These are phyloP conservation scores for Megalurothrips usitatus DNA, from an alignment of 2,888 invertebrate species.

Conservation along the genomic window DNA sequence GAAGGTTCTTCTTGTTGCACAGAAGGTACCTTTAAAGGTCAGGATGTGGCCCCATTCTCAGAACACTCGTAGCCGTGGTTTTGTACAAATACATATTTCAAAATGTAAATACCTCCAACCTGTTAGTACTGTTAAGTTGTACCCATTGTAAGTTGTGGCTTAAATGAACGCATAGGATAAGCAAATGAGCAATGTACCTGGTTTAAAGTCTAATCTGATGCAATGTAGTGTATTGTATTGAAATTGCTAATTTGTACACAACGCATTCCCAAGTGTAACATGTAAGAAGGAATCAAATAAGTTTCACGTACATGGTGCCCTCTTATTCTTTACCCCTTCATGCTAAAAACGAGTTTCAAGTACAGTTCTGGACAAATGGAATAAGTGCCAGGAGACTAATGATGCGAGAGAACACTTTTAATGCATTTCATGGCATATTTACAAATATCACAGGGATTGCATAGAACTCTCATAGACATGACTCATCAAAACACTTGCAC, in stretches of 20 bases:
- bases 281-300: conserved; percentile 22
- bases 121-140: neutral
- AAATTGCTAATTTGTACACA: conserved; percentile 2
- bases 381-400: neutral
- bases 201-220: conserved; percentile 23
- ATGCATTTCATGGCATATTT: neutral
- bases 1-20: neutral
- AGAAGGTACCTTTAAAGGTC: neutral
- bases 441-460: neutral
- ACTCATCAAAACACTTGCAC: no score
- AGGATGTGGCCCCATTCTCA: neutral
- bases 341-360: neutral
- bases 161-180: conserved; percentile 3
- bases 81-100: neutral
- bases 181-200: conserved; percentile 24
- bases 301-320: neutral
- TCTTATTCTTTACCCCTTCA: neutral
- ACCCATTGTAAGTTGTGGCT: conserved; percentile 22
- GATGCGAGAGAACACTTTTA: neutral
- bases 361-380: neutral
- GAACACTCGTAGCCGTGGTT: neutral
- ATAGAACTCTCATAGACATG: neutral
- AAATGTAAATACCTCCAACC: conserved; percentile 8
- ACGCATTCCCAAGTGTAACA: conserved; percentile 20
- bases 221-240: conserved; percentile 21